Percentiles rank a stretch among this genome's conserved stretches.
Conservation (phyloP, 2,113 vertebrate species). For the Camelus dromedarius region DNA sequence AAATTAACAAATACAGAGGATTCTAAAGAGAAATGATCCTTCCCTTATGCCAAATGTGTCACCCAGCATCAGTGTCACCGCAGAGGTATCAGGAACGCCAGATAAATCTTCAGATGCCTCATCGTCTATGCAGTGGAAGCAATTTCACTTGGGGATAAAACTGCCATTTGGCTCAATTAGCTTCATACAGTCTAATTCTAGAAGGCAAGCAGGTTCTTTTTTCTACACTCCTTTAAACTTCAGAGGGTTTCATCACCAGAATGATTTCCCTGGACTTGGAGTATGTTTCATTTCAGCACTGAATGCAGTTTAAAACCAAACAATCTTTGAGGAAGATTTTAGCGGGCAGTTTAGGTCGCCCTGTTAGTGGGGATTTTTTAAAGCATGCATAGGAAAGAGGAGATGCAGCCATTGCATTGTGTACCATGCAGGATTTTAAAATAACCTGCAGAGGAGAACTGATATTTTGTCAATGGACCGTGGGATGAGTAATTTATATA, state of each 20-base stretch:
- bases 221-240: slow-evolving; percentile 65
- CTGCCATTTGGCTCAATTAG: slow-evolving; percentile 76
- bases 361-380: not conserved
- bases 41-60: slow-evolving; percentile 56
- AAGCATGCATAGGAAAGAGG: not conserved
- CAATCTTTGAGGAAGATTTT: slow-evolving; percentile 26
- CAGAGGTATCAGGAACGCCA: slow-evolving; percentile 41
- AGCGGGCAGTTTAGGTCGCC: slow-evolving; percentile 45
- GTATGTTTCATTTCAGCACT: slow-evolving; percentile 75
- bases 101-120: slow-evolving; percentile 67
- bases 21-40: slow-evolving; percentile 70
- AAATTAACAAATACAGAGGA: slow-evolving; percentile 67
- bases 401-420: not conserved
- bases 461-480: slow-evolving; percentile 20
- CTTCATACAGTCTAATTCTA: slow-evolving; percentile 62
- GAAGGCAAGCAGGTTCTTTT: slow-evolving; percentile 71
- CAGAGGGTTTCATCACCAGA: slow-evolving; percentile 69
- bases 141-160: slow-evolving; percentile 71
- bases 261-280: slow-evolving; percentile 70
- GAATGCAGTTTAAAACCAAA: slow-evolving; percentile 78
- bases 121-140: slow-evolving; percentile 24
- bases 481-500: not conserved
- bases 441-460: not conserved
- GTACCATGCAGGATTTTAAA: not conserved
- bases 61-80: slow-evolving; percentile 47